Conservation (phyloP, 2,888 invertebrate genomes). For the Dolomedes plantarius region DNA sequence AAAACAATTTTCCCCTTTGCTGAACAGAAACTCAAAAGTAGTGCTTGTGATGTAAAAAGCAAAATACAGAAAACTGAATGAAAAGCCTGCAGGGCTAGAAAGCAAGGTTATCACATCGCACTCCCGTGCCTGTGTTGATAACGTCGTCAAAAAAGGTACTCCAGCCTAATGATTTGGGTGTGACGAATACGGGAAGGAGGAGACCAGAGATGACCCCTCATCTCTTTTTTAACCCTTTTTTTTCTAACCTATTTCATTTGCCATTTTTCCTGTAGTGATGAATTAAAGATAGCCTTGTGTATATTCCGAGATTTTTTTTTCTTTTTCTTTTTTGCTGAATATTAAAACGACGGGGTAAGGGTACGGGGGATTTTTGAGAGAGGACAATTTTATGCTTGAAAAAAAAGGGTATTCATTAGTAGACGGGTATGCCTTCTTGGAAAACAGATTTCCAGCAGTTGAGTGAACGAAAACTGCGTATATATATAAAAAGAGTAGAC, state of each 20-base stretch:
- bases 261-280: neutral
- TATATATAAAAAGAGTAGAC: too few species aligned
- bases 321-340: neutral
- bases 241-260: neutral
- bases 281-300: neutral
- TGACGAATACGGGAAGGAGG: neutral
- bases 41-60: neutral
- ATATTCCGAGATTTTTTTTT: neutral
- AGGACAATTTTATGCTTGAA: too few species aligned
- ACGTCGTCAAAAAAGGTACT: neutral
- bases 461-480: too few species aligned
- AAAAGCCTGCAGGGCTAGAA: neutral
- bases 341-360: neutral
- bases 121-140: neutral
- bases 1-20: neutral
- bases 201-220: neutral
- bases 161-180: constrained; percentile 7
- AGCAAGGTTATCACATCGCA: neutral
- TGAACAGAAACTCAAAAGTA: neutral
- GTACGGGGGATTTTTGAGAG: neutral
- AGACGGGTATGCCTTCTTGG: too few species aligned
- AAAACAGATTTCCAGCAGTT: too few species aligned
- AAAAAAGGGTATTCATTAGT: too few species aligned
- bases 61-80: neutral
- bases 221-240: neutral